Evolutionary conservation across 2,888 invertebrate species (phyloP), one percentile per base, ranked within the genome.

Genomic region (Drosophila macrospina): DNA sequence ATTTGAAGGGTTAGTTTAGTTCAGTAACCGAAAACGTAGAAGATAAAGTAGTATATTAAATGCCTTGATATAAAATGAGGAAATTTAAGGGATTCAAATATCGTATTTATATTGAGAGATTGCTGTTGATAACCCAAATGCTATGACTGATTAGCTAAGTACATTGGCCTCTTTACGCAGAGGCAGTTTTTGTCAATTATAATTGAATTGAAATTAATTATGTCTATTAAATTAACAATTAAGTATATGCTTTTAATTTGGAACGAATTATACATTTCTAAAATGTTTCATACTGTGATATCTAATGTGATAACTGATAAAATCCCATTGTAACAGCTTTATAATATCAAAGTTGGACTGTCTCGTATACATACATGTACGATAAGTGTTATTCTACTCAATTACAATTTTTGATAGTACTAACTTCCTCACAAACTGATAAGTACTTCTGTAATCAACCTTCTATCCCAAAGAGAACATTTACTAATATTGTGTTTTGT

Each of bases 401-500:
- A 51, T 65, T 66, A 36, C 39, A 69, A 42, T 50, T 59, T 41
- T 66, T 11, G 28, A 71, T 75, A 70, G 71, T 59, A 75, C 75
- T 65, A 74, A 74, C 71, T 32, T 47, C 6, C 57, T 37, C 55
- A 45, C 41, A 20, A 65, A 57, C 42, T 44, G 60, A 66, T 66
- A 72, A 66, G 48, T 42, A 74, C 11, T 47, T 39, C 48, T 73
- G 73, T 74, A 73, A 61, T 45, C 42, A 44, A 60, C 16, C 13
- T 41, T 15, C 30, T 36, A 28, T 4, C 16, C 54, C 39, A 51
- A 41, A 30, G 24, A 51, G 54, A 67, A 67, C 36, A 71, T 60
- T 59, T 71, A 71, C 76, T 75, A 74, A 75, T 69, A 69, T 32
- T 75, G 50, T 74, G 55, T 70, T 74, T 63, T 70, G 74, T 71